These are phyloP conservation scores for Orestias chungarensis DNA, from an alignment of 2,797 vertebrate genomes.

Conservation along the genomic window DNA sequence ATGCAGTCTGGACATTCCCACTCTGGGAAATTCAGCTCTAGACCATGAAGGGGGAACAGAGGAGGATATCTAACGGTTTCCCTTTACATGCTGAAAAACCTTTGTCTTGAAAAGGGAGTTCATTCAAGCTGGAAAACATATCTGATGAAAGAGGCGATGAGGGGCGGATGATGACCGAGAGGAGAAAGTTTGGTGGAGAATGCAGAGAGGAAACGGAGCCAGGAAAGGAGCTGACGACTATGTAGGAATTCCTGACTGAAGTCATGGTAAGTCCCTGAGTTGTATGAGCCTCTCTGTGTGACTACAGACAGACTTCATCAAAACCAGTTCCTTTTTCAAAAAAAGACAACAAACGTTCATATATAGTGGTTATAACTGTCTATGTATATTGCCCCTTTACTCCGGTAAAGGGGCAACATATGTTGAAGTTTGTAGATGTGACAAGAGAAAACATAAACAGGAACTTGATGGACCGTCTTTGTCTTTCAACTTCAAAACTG, in stretches of 20 bases:
- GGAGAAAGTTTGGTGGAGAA: conserved; percentile 44
- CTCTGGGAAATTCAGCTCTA: conserved; percentile 57
- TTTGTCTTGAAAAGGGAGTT: not conserved
- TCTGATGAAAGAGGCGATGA: not conserved
- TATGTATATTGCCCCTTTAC: too few species aligned
- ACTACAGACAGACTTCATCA: not conserved
- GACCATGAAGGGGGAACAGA: conserved; percentile 22
- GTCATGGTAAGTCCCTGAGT: conserved; percentile 76
- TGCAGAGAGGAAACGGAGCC: conserved; percentile 53
- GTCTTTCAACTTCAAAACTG: not conserved
- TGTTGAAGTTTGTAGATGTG: not conserved
- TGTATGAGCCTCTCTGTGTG: not conserved
- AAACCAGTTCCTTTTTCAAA: not conserved
- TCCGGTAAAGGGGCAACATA: too few species aligned
- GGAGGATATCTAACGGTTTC: conserved; percentile 12
- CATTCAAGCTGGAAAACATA: not conserved
- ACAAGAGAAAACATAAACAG: not conserved
- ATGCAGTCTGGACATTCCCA: conserved; percentile 58
- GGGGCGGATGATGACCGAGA: conserved; percentile 7
- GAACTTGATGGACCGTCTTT: too few species aligned
- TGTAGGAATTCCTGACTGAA: conserved; percentile 74
- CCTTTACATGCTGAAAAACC: not conserved
- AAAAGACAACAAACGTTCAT: too few species aligned
- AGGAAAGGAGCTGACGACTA: conserved; percentile 64
- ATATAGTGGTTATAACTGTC: not conserved